These are phyloP conservation scores for Hydrotaea cyrtoneurina DNA, from an alignment of 2,888 invertebrate species.

Conservation along the genomic window DNA sequence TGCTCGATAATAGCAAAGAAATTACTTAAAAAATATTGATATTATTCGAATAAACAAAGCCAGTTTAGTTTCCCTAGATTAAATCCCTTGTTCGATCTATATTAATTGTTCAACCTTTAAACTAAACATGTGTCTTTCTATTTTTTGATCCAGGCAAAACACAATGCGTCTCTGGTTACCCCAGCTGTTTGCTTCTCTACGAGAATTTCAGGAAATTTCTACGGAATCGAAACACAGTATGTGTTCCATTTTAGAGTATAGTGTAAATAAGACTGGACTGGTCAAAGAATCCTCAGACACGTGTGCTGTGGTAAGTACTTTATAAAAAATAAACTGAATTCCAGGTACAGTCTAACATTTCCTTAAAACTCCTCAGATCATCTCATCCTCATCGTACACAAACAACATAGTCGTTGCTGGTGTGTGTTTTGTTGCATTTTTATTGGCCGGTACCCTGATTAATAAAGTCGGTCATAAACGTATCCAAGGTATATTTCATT, in stretches of 20 bases:
- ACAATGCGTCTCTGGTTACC: constrained; percentile 93
- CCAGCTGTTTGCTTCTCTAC: constrained; percentile 89
- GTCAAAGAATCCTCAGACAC: neutral
- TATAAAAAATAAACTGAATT: neutral
- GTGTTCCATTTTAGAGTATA: constrained; percentile 78
- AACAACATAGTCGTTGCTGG: constrained; percentile 85
- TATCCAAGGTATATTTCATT: constrained; percentile 80
- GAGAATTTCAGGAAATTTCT: constrained; percentile 80
- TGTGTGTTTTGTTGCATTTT: constrained; percentile 83
- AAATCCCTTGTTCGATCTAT: no score
- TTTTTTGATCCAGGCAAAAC: constrained; percentile 83
- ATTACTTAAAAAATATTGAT: no score
- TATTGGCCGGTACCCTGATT: constrained; percentile 82
- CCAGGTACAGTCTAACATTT: neutral
- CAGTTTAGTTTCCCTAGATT: no score
- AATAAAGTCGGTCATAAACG: constrained; percentile 82
- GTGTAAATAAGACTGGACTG: constrained; percentile 76
- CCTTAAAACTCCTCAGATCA: constrained; percentile 45
- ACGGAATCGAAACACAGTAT: constrained; percentile 71
- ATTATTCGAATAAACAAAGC: no score
- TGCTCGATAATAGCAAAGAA: no score
- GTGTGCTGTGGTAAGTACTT: constrained; percentile 58
- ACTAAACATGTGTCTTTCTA: no score
- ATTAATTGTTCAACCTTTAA: no score
- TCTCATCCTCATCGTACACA: constrained; percentile 83